Conservation (phyloP, 2,888 invertebrate genomes). For the Parasteatoda lunata region DNA sequence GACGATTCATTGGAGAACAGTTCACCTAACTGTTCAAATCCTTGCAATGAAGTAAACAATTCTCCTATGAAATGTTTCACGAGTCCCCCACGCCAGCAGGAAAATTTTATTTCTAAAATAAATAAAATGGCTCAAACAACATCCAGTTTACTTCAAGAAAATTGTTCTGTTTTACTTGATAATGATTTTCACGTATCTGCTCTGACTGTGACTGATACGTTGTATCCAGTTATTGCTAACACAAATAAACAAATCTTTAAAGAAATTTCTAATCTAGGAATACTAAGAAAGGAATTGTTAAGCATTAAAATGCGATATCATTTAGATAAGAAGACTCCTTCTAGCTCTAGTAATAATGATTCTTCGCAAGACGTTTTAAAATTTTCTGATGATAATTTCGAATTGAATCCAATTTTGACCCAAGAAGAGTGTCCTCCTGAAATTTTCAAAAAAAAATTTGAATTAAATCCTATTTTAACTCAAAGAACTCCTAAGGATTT, state of each 20-base stretch:
- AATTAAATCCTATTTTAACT: constrained; percentile 22
- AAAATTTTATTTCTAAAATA: neutral
- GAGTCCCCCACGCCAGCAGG: neutral
- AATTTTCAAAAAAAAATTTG: neutral
- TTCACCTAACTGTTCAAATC: neutral
- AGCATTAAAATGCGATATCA: constrained; percentile 10
- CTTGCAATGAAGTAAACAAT: neutral
- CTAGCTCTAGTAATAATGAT: constrained; percentile 33
- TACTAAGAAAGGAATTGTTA: constrained; percentile 11
- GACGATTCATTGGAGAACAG: neutral
- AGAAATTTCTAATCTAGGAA: constrained; percentile 6
- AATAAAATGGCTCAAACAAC: neutral
- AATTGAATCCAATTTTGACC: constrained; percentile 45
- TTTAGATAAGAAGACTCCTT: neutral
- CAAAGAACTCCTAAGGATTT: constrained; percentile 2
- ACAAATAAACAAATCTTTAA: constrained; percentile 26
- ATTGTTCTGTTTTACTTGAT: neutral
- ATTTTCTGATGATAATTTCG: neutral
- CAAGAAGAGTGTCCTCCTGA: constrained; percentile 6
- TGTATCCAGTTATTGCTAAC: constrained; percentile 1
- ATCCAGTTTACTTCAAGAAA: neutral
- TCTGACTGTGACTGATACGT: constrained; percentile 19
- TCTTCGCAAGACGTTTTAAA: constrained; percentile 16
- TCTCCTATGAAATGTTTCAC: neutral
- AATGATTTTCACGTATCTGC: constrained; percentile 5